Percentiles rank a stretch among this genome's conserved stretches.
phyloP scores from a whole-genome alignment of 2,888 invertebrate species.

The Troides aeacus region DNA sequence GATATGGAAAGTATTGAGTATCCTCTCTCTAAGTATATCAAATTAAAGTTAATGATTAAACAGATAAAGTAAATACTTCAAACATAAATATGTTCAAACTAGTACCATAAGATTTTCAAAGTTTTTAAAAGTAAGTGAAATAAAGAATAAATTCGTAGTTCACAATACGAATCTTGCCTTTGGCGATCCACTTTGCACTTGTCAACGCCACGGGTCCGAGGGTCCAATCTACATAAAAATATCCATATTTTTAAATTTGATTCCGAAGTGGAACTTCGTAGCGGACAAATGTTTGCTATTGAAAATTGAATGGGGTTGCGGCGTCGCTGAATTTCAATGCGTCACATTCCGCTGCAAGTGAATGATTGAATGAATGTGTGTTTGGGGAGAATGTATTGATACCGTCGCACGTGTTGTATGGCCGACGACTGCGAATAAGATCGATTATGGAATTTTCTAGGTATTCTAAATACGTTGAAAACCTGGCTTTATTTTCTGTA shows the following conservation, averaged over 20 bases:
- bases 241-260: constrained; percentile 78
- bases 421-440: background rate
- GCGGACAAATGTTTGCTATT: constrained; percentile 77
- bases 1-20: too few relatives aligned
- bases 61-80: background rate
- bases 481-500: too few relatives aligned
- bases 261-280: constrained; percentile 59
- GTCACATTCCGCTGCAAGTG: constrained; percentile 37
- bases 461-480: too few relatives aligned
- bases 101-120: background rate
- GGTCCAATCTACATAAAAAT: constrained; percentile 71
- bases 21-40: background rate
- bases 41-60: background rate
- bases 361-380: constrained; percentile 12
- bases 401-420: constrained; percentile 20
- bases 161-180: constrained; percentile 53
- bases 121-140: constrained; percentile 37
- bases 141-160: constrained; percentile 51
- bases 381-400: constrained; percentile 23
- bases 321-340: constrained; percentile 74
- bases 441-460: constrained; percentile 19
- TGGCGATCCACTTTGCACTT: constrained; percentile 55
- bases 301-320: constrained; percentile 71
- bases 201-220: constrained; percentile 67
- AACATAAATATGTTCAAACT: background rate